phyloP scores from a whole-genome alignment of 2,797 vertebrate genomes.

The Xiphorhynchus erythropygius region DNA sequence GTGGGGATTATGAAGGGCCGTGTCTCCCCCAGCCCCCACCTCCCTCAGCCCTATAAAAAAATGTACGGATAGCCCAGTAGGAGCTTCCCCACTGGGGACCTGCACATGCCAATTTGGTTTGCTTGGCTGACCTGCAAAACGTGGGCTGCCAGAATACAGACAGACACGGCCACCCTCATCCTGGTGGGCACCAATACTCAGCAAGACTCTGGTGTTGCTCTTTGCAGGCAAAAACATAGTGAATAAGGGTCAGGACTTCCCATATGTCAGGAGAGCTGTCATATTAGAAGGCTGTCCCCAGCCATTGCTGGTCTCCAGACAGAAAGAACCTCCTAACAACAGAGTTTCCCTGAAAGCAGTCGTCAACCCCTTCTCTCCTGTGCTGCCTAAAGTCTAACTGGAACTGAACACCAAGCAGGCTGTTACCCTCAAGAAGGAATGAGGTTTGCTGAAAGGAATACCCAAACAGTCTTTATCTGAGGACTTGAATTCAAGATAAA shows the following conservation, averaged over 20 bases:
- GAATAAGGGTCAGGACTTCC: not conserved
- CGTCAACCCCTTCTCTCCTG: not conserved
- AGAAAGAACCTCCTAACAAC: not conserved
- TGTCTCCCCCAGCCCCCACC: not conserved
- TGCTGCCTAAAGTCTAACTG: not conserved
- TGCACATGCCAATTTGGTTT: not conserved
- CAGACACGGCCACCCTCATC: accelerated
- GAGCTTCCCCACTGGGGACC: not conserved
- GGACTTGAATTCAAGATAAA: not conserved
- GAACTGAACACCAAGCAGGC: not conserved
- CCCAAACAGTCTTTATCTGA: not conserved
- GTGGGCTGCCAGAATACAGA: not conserved
- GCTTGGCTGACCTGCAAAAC: not conserved
- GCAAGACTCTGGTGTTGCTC: not conserved
- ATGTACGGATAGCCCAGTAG: not conserved
- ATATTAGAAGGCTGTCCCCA: not conserved
- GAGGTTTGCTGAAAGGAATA: not conserved
- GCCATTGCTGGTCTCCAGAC: not conserved
- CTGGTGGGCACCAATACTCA: not conserved
- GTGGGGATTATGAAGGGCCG: not conserved
- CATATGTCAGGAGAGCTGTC: accelerated
- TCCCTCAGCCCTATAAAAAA: not conserved
- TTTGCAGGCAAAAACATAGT: not conserved
- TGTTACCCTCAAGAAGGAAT: not conserved
- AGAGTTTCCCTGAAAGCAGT: not conserved